phyloP scores from a whole-genome alignment of 2,113 vertebrate species.

The Cichladusa arquata region DNA sequence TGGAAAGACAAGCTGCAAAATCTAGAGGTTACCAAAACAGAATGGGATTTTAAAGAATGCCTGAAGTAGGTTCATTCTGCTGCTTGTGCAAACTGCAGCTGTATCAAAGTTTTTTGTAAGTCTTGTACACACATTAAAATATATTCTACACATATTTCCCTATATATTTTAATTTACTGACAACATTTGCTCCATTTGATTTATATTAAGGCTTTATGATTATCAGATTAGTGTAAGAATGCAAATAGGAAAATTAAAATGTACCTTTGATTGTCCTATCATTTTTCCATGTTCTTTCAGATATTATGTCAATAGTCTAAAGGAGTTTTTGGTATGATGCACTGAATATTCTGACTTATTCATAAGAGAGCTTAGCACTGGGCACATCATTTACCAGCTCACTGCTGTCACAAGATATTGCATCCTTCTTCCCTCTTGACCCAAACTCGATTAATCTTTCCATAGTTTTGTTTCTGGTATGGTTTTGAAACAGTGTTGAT shows the following conservation, averaged over 20 bases:
- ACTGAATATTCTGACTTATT: neutral
- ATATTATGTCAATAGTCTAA: neutral
- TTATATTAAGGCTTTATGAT: neutral
- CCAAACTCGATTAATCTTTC: neutral
- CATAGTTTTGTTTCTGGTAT: neutral
- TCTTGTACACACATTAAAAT: neutral
- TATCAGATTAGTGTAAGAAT: neutral
- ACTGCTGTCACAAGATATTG: neutral
- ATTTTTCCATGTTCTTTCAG: neutral
- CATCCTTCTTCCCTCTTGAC: neutral
- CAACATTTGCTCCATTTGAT: neutral
- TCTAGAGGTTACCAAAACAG: neutral
- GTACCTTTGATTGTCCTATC: neutral
- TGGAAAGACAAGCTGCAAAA: neutral
- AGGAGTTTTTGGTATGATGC: neutral
- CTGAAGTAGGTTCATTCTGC: neutral
- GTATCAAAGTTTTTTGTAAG: neutral
- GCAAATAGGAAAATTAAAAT: neutral
- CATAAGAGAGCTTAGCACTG: neutral
- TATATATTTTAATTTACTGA: neutral
- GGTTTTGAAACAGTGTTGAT: neutral
- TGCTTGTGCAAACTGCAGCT: neutral
- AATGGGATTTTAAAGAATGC: neutral
- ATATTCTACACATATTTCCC: neutral
- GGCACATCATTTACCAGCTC: neutral